Evolutionary conservation across 1,140 invertebrate species (phyloP).

Genomic region (Drosophila eugracilis): DNA sequence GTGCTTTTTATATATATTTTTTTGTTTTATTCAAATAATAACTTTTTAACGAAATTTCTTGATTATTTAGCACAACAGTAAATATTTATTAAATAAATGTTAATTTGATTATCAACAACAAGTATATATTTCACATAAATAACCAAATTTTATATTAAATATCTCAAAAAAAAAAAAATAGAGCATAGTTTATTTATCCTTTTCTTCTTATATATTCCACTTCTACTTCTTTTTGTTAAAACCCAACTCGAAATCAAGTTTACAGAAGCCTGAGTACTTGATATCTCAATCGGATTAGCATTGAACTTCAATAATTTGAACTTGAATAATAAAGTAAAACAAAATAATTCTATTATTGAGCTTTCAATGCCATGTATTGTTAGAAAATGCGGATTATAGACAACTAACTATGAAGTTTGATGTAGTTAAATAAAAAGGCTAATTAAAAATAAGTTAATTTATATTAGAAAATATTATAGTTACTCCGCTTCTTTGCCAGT

Average conservation of each 20-base stretch:
- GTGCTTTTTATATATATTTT: no score
- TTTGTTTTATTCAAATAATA: no score
- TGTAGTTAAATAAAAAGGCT: no score
- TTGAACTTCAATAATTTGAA: background rate
- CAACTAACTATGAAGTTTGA: background rate
- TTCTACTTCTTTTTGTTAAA: background rate
- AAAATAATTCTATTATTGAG: background rate
- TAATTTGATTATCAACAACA: slow-evolving; percentile 17
- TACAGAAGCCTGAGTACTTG: background rate
- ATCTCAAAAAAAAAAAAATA: background rate
- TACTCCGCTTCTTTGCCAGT: slow-evolving; percentile 7
- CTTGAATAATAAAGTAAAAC: background rate
- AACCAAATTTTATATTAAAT: background rate
- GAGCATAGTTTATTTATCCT: background rate
- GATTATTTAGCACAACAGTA: background rate
- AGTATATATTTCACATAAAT: background rate
- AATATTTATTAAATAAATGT: slow-evolving; percentile 4
- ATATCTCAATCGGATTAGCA: slow-evolving; percentile 2
- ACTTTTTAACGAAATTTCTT: background rate
- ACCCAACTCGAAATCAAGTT: background rate
- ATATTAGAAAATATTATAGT: no score
- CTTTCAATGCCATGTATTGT: background rate
- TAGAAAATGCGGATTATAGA: background rate
- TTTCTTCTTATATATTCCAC: background rate
- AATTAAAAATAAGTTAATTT: no score